These are phyloP conservation scores for Melieria omissa DNA, from an alignment of 2,888 invertebrate genomes.

Conservation along the genomic window DNA sequence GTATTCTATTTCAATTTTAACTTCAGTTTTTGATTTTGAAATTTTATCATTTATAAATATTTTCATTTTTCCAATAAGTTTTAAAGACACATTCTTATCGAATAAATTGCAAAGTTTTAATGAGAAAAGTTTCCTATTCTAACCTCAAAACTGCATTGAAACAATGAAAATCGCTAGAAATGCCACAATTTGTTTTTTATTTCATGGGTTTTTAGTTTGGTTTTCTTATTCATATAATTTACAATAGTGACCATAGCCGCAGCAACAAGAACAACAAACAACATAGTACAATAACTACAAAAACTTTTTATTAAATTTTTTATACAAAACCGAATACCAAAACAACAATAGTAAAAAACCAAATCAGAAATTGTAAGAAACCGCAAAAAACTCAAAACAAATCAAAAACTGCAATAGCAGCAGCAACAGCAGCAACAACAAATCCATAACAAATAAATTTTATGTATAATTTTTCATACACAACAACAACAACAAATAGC, in stretches of 20 bases:
- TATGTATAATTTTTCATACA: constrained; percentile 1
- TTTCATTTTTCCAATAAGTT: too few relatives aligned
- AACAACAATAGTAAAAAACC: constrained; percentile 18
- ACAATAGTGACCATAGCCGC: constrained; percentile 19
- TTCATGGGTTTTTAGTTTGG: not conserved
- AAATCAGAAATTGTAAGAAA: constrained; percentile 12
- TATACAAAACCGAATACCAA: constrained; percentile 34
- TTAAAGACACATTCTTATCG: too few relatives aligned
- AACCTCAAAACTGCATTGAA: too few relatives aligned
- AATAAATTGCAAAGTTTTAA: too few relatives aligned
- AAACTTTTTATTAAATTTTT: constrained; percentile 44
- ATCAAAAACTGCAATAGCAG: constrained; percentile 4
- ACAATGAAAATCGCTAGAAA: too few relatives aligned
- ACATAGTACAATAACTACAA: constrained; percentile 37
- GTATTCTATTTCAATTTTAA: too few relatives aligned
- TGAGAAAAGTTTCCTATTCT: too few relatives aligned
- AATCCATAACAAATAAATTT: too few relatives aligned
- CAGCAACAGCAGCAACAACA: constrained; percentile 21
- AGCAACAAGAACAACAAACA: constrained; percentile 35
- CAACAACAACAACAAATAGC: constrained; percentile 29
- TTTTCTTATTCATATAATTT: constrained; percentile 32
- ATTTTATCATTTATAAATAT: too few relatives aligned
- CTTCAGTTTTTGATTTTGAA: too few relatives aligned
- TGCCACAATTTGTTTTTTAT: not conserved
- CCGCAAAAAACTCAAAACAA: not conserved